phyloP scores from a whole-genome alignment of 2,113 vertebrate species.

The Muntiacus muntjak region DNA sequence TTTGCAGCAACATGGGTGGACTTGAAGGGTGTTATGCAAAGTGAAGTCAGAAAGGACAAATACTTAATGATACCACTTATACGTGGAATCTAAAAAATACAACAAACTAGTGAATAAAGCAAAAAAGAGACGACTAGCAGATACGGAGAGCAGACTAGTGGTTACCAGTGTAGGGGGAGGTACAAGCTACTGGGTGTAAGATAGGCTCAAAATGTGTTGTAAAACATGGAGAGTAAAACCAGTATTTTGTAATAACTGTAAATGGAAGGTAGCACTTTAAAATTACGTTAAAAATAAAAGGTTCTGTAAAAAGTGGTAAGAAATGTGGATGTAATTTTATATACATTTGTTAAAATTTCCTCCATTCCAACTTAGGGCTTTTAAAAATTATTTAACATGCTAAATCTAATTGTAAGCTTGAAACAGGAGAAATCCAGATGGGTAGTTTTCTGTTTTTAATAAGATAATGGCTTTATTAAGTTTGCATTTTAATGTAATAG shows the following conservation, averaged over 20 bases:
- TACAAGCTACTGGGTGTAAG: not conserved
- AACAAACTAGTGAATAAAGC: not conserved
- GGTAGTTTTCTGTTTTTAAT: not conserved
- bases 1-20: not conserved
- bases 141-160: not conserved
- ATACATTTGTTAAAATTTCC: not conserved
- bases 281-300: not conserved
- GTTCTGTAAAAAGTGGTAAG: not conserved
- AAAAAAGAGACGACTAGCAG: not conserved
- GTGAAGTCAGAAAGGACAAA: not conserved
- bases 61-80: not conserved
- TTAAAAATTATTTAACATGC: not conserved
- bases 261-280: not conserved
- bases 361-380: not conserved
- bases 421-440: not conserved
- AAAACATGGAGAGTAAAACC: not conserved
- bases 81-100: not conserved
- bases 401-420: not conserved
- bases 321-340: not conserved
- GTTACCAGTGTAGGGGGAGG: not conserved
- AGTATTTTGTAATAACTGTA: not conserved
- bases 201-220: not conserved
- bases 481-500: not conserved
- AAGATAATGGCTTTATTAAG: not conserved
- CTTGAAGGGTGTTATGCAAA: not conserved